Conservation (phyloP, 2,113 vertebrate genomes). For the Pedetes capensis region DNA sequence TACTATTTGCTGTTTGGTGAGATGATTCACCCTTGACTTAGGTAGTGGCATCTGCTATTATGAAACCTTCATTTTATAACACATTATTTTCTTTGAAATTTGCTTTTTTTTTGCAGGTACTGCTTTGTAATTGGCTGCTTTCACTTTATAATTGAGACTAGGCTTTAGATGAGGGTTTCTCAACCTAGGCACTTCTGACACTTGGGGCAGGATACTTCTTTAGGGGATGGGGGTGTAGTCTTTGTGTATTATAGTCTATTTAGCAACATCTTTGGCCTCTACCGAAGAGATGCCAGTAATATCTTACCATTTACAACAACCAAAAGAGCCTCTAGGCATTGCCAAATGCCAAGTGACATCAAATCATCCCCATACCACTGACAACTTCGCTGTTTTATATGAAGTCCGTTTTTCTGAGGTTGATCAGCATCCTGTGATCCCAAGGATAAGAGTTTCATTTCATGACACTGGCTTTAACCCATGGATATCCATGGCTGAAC, state of each 20-base stretch:
- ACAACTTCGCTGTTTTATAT: neutral
- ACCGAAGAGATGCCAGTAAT: neutral
- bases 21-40: neutral
- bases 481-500: neutral
- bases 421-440: neutral
- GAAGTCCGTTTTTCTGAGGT: neutral
- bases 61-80: slow-evolving; percentile 3
- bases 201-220: neutral
- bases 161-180: neutral
- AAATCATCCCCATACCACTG: neutral
- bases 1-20: neutral
- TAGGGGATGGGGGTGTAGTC: neutral
- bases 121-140: neutral
- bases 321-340: neutral
- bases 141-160: neutral
- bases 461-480: slow-evolving; percentile 33
- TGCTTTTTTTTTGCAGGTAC: neutral
- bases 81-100: neutral
- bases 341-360: neutral
- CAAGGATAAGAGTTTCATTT: slow-evolving; percentile 21
- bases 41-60: neutral
- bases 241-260: neutral
- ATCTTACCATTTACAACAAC: neutral
- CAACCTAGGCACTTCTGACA: neutral
- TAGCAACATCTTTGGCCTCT: neutral